These are phyloP conservation scores for Musca domestica DNA, from an alignment of 1,140 invertebrate genomes.

Conservation along the genomic window DNA sequence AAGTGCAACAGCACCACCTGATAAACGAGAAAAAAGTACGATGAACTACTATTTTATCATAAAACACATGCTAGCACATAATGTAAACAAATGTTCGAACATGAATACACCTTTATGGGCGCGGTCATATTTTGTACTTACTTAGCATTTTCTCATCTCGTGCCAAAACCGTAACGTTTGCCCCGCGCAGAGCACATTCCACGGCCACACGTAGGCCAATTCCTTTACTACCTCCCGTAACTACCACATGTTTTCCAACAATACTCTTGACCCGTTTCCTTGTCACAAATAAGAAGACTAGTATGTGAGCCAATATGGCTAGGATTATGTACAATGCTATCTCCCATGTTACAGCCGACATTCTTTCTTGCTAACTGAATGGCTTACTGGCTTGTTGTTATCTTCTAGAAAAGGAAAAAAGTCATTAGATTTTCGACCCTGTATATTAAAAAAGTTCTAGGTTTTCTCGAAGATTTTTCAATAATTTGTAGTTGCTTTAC, in stretches of 20 bases:
- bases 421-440: neutral
- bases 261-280: slow-evolving; percentile 38
- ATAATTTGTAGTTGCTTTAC: too few relatives aligned
- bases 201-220: slow-evolving; percentile 85
- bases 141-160: slow-evolving; percentile 70
- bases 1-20: slow-evolving; percentile 45
- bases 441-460: too few relatives aligned
- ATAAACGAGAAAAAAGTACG: neutral
- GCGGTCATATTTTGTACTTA: slow-evolving; percentile 29
- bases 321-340: slow-evolving; percentile 31
- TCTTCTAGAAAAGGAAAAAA: neutral
- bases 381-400: too few relatives aligned
- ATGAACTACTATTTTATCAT: too few relatives aligned
- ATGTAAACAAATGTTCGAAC: neutral
- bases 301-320: slow-evolving; percentile 33
- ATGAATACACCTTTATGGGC: neutral
- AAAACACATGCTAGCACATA: neutral
- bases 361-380: neutral
- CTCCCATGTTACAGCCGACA: slow-evolving; percentile 30
- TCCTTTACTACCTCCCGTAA: slow-evolving; percentile 95
- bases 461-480: too few relatives aligned
- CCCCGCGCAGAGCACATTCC: slow-evolving; percentile 73
- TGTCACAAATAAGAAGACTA: slow-evolving; percentile 43
- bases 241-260: slow-evolving; percentile 61
- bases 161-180: slow-evolving; percentile 86